phyloP scores from a whole-genome alignment of 2,113 vertebrate genomes.

The Indicator indicator region DNA sequence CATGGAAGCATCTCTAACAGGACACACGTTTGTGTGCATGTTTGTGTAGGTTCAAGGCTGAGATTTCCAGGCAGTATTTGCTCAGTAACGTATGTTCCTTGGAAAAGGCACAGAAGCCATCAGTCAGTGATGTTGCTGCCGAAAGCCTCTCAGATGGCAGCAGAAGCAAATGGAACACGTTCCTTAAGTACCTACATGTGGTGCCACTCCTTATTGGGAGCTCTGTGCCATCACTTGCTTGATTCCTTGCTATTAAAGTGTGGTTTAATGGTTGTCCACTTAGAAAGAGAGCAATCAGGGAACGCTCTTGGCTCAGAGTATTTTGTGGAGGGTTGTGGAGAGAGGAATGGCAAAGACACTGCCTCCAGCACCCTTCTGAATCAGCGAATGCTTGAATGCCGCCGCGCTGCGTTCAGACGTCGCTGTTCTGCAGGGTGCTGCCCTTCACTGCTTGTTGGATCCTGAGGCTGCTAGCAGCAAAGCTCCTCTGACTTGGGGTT shows the following conservation, averaged over 20 bases:
- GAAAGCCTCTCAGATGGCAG: slow-evolving; percentile 52
- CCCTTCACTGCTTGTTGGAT: background rate
- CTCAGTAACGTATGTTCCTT: slow-evolving; percentile 65
- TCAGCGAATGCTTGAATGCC: background rate
- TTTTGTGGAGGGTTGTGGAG: background rate
- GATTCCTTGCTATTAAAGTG: background rate
- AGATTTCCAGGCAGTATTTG: slow-evolving; percentile 58
- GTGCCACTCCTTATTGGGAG: background rate
- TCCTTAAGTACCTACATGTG: background rate
- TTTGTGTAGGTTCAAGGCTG: slow-evolving; percentile 27
- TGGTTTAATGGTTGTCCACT: slow-evolving; percentile 42
- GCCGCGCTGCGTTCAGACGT: rapidly evolving
- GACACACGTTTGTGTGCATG: slow-evolving; percentile 33
- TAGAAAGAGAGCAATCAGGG: slow-evolving; percentile 19
- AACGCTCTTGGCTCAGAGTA: background rate
- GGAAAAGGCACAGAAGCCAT: slow-evolving; percentile 60
- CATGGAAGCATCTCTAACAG: slow-evolving; percentile 14
- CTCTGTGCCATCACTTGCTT: background rate
- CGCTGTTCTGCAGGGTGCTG: background rate
- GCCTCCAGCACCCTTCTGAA: background rate
- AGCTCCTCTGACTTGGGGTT: background rate
- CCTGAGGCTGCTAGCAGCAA: background rate
- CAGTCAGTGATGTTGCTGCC: slow-evolving; percentile 33
- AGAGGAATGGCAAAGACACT: background rate
- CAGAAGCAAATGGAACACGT: background rate